A percentile compares a stretch with the other conserved stretches of the same genome.
Conservation (phyloP, 2,797 vertebrate species). For the Pterois miles region DNA sequence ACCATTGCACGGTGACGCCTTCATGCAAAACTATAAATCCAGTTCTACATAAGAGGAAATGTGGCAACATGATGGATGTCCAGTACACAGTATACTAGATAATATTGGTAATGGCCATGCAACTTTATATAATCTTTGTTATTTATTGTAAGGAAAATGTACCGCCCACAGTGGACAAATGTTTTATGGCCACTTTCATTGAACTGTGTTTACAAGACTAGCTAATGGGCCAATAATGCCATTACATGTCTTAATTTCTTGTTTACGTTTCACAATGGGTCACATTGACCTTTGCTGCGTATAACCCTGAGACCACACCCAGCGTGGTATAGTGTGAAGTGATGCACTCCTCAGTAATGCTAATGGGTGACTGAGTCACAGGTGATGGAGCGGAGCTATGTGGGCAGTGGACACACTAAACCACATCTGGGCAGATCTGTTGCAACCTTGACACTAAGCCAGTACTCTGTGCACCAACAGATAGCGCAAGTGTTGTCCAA, state of each 20-base stretch:
- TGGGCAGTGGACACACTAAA: slow-evolving; percentile 6
- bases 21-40: not conserved
- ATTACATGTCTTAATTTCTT: not conserved
- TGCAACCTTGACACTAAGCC: not conserved
- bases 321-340: not conserved
- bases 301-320: not conserved
- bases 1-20: not conserved
- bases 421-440: not conserved
- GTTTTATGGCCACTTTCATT: not conserved
- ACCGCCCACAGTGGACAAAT: not conserved
- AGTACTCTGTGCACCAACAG: not conserved
- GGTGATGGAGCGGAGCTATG: not conserved
- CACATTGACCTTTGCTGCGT: not conserved
- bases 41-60: not conserved
- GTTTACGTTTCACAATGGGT: not conserved
- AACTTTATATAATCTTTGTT: not conserved
- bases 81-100: not conserved
- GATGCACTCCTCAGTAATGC: not conserved
- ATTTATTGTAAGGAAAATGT: not conserved
- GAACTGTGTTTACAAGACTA: not conserved
- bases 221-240: not conserved
- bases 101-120: not conserved
- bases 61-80: not conserved
- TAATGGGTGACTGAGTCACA: slow-evolving; percentile 23
- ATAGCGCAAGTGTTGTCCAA: not conserved